Conservation (phyloP, 2,797 vertebrate genomes). For the Platalea minor region DNA sequence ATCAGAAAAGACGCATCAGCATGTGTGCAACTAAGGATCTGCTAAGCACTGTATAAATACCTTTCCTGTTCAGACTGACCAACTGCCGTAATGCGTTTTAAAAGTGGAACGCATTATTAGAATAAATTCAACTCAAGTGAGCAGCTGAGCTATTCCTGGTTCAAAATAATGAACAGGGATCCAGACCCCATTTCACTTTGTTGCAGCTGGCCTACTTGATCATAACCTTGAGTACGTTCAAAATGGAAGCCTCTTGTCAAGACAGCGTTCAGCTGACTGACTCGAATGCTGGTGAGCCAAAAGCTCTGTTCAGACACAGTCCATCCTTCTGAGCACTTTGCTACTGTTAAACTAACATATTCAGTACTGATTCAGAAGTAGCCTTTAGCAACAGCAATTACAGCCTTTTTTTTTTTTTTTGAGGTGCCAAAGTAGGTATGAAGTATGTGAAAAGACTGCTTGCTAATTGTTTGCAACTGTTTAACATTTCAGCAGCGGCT, state of each 20-base stretch:
- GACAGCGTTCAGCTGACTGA: background rate
- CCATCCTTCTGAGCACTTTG: background rate
- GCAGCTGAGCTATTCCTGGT: background rate
- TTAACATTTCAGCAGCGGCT: background rate
- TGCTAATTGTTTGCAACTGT: background rate
- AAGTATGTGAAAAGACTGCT: background rate
- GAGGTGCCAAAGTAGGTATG: background rate
- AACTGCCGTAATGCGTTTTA: background rate
- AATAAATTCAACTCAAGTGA: background rate
- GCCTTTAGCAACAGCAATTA: background rate
- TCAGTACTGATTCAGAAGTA: background rate
- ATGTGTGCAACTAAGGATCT: background rate
- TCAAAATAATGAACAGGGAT: background rate
- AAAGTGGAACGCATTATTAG: background rate
- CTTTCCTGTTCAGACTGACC: background rate
- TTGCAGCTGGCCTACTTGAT: background rate
- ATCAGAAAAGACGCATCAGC: background rate
- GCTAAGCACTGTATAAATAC: background rate
- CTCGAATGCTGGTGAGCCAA: fast-evolving
- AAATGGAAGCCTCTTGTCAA: background rate
- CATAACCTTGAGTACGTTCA: background rate
- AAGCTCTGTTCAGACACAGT: background rate
- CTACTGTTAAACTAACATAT: background rate
- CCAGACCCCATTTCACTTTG: background rate
- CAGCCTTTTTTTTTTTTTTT: background rate